Conservation (phyloP, 2,797 vertebrate species). For the Zalophus californianus region DNA sequence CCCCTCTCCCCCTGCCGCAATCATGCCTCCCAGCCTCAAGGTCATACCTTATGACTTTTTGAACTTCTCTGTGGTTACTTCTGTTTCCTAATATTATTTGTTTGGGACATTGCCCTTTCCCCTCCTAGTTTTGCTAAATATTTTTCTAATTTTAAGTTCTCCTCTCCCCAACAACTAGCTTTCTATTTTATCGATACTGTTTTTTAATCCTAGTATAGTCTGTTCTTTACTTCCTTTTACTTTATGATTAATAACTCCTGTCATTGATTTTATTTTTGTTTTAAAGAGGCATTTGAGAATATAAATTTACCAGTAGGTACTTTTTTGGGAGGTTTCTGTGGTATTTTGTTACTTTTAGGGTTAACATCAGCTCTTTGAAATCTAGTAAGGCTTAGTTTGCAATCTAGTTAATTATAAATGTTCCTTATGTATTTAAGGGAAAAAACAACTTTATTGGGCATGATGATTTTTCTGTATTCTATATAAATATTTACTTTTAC, state of each 20-base stretch:
- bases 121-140: not conserved
- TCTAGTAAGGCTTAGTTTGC: not conserved
- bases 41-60: not conserved
- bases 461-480: not conserved
- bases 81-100: not conserved
- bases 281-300: not conserved
- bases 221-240: not conserved
- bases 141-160: not conserved
- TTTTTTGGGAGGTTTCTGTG: not conserved
- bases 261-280: not conserved
- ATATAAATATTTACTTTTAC: not conserved
- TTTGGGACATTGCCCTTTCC: not conserved
- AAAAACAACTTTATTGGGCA: not conserved
- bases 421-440: not conserved
- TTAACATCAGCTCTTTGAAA: not conserved
- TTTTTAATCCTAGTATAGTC: not conserved
- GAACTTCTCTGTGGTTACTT: not conserved
- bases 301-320: not conserved
- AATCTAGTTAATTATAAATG: not conserved
- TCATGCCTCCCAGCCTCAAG: too few relatives aligned
- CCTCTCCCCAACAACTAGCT: not conserved
- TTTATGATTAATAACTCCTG: not conserved
- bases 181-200: not conserved
- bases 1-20: too few relatives aligned
- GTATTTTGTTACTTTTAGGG: not conserved